These are phyloP conservation scores for Chloropsis hardwickii DNA, from an alignment of 2,113 vertebrate species.

Conservation along the genomic window DNA sequence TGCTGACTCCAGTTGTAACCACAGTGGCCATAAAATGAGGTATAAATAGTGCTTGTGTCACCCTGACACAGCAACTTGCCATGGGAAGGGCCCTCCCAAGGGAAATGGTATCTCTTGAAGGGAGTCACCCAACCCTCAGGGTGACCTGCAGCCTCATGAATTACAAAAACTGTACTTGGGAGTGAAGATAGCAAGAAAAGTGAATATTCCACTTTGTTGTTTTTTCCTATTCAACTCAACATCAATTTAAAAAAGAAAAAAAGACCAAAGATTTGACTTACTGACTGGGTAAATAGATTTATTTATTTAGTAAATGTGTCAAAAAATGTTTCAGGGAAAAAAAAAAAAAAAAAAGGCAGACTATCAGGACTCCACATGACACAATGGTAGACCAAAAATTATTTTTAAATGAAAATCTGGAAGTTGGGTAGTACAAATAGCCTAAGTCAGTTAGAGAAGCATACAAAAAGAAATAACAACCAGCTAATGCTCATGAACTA, in stretches of 20 bases:
- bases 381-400: neutral
- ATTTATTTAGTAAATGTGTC: neutral
- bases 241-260: neutral
- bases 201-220: neutral
- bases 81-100: neutral
- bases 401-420: neutral
- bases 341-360: neutral
- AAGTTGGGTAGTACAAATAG: neutral
- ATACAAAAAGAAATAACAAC: neutral
- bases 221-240: neutral
- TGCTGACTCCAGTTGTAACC: neutral
- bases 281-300: neutral
- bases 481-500: neutral
- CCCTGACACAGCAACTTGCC: neutral
- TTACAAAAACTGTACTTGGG: neutral
- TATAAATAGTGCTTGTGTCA: neutral
- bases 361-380: neutral
- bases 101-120: neutral
- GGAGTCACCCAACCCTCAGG: neutral
- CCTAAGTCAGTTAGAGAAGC: neutral
- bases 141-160: neutral
- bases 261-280: neutral
- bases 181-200: neutral
- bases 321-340: neutral
- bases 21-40: neutral